Conservation (phyloP, 2,888 invertebrate genomes). For the Drosophila engyochracea region DNA sequence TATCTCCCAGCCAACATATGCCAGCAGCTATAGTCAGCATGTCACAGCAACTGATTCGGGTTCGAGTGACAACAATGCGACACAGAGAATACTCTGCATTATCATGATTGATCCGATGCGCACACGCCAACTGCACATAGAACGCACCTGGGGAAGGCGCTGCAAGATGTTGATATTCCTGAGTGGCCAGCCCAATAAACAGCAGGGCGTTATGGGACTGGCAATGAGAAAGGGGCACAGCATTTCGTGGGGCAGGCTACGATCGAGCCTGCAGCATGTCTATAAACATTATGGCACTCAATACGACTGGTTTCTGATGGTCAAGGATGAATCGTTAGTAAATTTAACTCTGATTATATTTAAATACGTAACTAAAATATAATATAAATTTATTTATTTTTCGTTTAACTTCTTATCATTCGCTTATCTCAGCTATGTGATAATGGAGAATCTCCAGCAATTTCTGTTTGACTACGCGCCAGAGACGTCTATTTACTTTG, state of each 20-base stretch:
- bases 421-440: constrained; percentile 90
- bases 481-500: constrained; percentile 93
- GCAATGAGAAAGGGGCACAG: constrained; percentile 94
- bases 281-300: constrained; percentile 93
- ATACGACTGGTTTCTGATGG: constrained; percentile 98
- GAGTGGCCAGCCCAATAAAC: constrained; percentile 90
- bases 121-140: constrained; percentile 94
- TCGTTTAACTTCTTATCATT: background rate
- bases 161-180: constrained; percentile 95
- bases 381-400: no score
- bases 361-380: background rate
- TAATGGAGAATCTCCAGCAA: constrained; percentile 96
- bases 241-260: constrained; percentile 97
- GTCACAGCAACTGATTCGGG: background rate
- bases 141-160: constrained; percentile 97
- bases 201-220: constrained; percentile 90
- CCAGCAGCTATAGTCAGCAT: background rate
- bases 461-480: constrained; percentile 91
- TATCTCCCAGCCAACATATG: background rate
- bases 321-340: constrained; percentile 98
- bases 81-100: constrained; percentile 94
- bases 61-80: background rate
- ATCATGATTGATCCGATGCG: constrained; percentile 95
- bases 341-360: background rate
- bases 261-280: constrained; percentile 94